Evolutionary conservation across 1,140 invertebrate species (phyloP).

Genomic region (Drosophila trapezifrons): DNA sequence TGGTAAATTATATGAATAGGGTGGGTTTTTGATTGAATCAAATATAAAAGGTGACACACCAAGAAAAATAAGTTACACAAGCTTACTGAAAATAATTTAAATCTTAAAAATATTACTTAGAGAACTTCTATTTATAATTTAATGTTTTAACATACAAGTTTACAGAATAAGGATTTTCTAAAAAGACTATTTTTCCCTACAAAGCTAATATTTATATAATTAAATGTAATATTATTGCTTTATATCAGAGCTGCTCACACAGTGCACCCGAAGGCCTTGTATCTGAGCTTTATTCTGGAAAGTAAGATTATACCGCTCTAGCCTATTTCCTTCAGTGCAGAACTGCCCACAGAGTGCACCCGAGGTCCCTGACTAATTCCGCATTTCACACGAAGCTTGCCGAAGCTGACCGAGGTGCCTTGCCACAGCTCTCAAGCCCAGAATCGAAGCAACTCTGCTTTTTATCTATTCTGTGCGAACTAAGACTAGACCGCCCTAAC

Average conservation of each 20-base stretch:
- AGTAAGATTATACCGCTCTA: too few species aligned
- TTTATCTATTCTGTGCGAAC: neutral
- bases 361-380: neutral
- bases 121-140: too few species aligned
- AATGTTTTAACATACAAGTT: too few species aligned
- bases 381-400: neutral
- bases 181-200: too few species aligned
- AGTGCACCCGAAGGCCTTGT: too few species aligned
- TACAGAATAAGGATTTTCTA: too few species aligned
- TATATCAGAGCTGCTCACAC: too few species aligned
- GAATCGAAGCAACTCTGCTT: neutral
- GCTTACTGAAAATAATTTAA: rapidly evolving
- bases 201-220: too few species aligned
- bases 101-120: too few species aligned
- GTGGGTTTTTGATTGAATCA: conserved; percentile 45
- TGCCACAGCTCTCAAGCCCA: neutral
- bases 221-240: too few species aligned
- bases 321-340: too few species aligned
- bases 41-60: conserved; percentile 8
- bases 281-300: too few species aligned
- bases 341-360: neutral
- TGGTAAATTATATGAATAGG: conserved; percentile 27
- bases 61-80: neutral
- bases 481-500: neutral
- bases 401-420: neutral